phyloP scores from a whole-genome alignment of 2,888 invertebrate species.

The Gortyna flavago region DNA sequence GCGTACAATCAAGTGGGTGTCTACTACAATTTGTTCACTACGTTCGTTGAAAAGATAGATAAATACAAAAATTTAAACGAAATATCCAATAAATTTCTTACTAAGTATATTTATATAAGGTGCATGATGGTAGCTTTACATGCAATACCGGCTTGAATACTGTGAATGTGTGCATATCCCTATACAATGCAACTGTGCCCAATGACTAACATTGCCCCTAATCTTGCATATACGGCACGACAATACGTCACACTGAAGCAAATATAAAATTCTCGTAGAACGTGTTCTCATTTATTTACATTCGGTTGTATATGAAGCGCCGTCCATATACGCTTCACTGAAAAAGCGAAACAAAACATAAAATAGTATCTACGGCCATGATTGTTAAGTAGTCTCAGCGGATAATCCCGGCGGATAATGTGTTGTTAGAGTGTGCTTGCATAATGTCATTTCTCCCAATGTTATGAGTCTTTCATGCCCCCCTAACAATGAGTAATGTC shows the following conservation, averaged over 20 bases:
- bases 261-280: constrained; percentile 79
- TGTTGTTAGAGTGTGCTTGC: constrained; percentile 76
- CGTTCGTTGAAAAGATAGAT: constrained; percentile 26
- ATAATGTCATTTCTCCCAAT: constrained; percentile 70
- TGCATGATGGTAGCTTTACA: constrained; percentile 73
- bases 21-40: constrained; percentile 44
- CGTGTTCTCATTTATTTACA: constrained; percentile 83
- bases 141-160: constrained; percentile 77
- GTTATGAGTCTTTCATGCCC: constrained; percentile 77
- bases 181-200: constrained; percentile 90
- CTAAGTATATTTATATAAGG: constrained; percentile 59
- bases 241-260: constrained; percentile 90
- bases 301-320: constrained; percentile 83
- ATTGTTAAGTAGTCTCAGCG: constrained; percentile 69
- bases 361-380: constrained; percentile 78
- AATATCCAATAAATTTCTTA: constrained; percentile 48
- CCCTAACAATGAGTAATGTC: constrained; percentile 76
- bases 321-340: constrained; percentile 85
- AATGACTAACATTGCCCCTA: constrained; percentile 84
- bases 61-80: constrained; percentile 50
- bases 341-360: constrained; percentile 81
- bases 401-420: constrained; percentile 64
- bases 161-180: constrained; percentile 85
- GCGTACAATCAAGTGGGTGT: constrained; percentile 56
- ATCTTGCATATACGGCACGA: constrained; percentile 80